These are phyloP conservation scores for Harpalus rubripes DNA, from an alignment of 2,888 invertebrate genomes.

Conservation along the genomic window DNA sequence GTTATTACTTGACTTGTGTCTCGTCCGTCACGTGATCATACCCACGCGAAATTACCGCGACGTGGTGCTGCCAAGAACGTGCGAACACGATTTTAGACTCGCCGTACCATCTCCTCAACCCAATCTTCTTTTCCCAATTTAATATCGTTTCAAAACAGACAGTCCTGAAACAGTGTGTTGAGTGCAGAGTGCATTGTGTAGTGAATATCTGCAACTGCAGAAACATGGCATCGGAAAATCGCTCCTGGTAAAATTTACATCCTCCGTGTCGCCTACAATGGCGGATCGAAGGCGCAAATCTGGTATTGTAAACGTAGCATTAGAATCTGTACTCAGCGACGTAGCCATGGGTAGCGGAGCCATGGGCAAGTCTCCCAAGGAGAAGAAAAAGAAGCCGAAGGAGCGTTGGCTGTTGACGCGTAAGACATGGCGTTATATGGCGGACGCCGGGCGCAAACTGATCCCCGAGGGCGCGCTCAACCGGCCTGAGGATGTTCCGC, in stretches of 20 bases:
- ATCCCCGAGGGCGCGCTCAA: slow-evolving; percentile 90
- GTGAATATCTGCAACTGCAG: background rate
- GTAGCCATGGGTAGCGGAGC: slow-evolving; percentile 71
- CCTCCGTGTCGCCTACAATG: slow-evolving; percentile 69
- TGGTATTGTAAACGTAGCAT: slow-evolving; percentile 73
- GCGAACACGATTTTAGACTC: slow-evolving; percentile 47
- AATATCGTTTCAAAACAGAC: background rate
- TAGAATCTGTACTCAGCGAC: slow-evolving; percentile 78
- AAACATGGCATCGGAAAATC: slow-evolving; percentile 4
- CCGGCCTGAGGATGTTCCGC: slow-evolving; percentile 87
- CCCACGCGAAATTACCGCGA: slow-evolving; percentile 62
- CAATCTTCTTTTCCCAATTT: background rate
- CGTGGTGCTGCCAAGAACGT: slow-evolving; percentile 61
- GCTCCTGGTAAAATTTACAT: slow-evolving; percentile 1
- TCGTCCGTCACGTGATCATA: slow-evolving; percentile 39
- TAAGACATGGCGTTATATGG: slow-evolving; percentile 95
- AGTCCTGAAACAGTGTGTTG: background rate
- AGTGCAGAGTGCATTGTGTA: background rate
- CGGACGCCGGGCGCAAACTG: slow-evolving; percentile 91
- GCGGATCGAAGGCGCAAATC: slow-evolving; percentile 72
- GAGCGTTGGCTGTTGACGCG: slow-evolving; percentile 93
- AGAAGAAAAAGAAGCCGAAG: slow-evolving; percentile 80
- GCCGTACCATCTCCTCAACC: slow-evolving; percentile 3
- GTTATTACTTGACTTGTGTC: slow-evolving; percentile 55
- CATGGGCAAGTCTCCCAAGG: slow-evolving; percentile 81